Percentiles rank a stretch among this genome's conserved stretches.
Evolutionary conservation across 2,888 invertebrate genomes (phyloP).

Genomic region (Drosophila atripex): DNA sequence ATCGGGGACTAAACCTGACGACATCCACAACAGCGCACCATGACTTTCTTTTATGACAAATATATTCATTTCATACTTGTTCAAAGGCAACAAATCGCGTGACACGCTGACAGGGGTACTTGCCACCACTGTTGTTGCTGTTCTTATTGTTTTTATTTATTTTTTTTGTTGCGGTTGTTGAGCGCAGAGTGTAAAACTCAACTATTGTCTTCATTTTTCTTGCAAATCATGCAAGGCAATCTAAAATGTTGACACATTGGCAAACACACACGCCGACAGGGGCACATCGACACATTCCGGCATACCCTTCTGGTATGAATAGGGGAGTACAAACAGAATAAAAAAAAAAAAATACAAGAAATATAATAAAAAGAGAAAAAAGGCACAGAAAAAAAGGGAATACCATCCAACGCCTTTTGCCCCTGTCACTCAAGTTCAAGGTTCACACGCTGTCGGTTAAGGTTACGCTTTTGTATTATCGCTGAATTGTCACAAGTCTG

Average conservation of each 20-base stretch:
- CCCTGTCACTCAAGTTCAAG: conserved; percentile 73
- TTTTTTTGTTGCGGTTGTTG: conserved; percentile 29
- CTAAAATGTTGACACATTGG: conserved; percentile 73
- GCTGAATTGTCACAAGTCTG: conserved; percentile 59
- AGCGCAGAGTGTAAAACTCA: conserved; percentile 69
- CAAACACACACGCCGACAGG: conserved; percentile 46
- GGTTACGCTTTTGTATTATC: conserved; percentile 47
- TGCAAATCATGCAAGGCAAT: conserved; percentile 79
- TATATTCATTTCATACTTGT: conserved; percentile 76
- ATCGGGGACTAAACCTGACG: conserved; percentile 53
- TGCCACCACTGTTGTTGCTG: conserved; percentile 27
- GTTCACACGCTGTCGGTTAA: conserved; percentile 56
- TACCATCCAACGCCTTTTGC: conserved; percentile 41
- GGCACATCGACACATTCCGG: conserved; percentile 38
- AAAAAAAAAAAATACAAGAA: background rate
- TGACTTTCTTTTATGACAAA: conserved; percentile 72
- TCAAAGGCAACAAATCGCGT: conserved; percentile 73
- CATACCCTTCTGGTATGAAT: background rate
- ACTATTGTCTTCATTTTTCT: conserved; percentile 79
- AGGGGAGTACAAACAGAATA: conserved; percentile 5
- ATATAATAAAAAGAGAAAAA: conserved; percentile 11
- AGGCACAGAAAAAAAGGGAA: conserved; percentile 5
- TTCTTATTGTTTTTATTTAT: conserved; percentile 17
- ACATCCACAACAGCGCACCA: conserved; percentile 54
- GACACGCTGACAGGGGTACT: conserved; percentile 65